Conservation (phyloP, 2,888 invertebrate genomes). For the Noctua janthina region DNA sequence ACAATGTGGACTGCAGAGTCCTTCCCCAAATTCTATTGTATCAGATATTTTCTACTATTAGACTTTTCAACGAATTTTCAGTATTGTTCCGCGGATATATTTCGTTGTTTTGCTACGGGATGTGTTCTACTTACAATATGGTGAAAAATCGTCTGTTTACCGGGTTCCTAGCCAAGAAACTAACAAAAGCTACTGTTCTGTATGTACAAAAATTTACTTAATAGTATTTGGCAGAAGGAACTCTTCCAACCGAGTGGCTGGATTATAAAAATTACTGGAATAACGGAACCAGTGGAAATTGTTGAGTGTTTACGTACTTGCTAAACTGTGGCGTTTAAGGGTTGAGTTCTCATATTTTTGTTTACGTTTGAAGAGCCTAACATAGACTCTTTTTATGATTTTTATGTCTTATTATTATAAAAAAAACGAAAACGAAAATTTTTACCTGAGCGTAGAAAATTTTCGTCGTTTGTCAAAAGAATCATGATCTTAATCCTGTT, state of each 20-base stretch:
- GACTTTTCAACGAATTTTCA: conserved; percentile 24
- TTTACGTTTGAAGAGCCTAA: neutral
- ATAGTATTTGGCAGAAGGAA: conserved; percentile 80
- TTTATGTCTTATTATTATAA: neutral
- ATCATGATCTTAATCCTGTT: neutral
- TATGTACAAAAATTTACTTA: conserved; percentile 79
- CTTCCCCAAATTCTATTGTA: conserved; percentile 2
- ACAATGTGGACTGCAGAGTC: neutral
- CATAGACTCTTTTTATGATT: neutral
- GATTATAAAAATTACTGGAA: conserved; percentile 71
- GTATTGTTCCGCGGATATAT: conserved; percentile 48
- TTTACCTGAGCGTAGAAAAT: neutral
- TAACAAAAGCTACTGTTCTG: conserved; percentile 77
- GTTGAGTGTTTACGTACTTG: conserved; percentile 31
- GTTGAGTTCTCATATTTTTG: conserved; percentile 8
- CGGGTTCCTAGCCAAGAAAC: conserved; percentile 76
- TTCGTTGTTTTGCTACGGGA: conserved; percentile 64
- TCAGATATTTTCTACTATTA: conserved; percentile 15
- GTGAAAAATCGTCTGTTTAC: conserved; percentile 77
- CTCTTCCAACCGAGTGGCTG: conserved; percentile 68
- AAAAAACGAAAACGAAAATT: too few relatives aligned
- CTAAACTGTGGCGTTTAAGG: conserved; percentile 28
- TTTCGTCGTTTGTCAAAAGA: neutral
- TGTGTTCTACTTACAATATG: conserved; percentile 71
- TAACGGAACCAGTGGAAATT: conserved; percentile 55